A percentile compares a stretch with the other conserved stretches of the same genome.
Evolutionary conservation across 2,113 vertebrate species (phyloP).

Genomic region (Mesoclemmys tuberculata): DNA sequence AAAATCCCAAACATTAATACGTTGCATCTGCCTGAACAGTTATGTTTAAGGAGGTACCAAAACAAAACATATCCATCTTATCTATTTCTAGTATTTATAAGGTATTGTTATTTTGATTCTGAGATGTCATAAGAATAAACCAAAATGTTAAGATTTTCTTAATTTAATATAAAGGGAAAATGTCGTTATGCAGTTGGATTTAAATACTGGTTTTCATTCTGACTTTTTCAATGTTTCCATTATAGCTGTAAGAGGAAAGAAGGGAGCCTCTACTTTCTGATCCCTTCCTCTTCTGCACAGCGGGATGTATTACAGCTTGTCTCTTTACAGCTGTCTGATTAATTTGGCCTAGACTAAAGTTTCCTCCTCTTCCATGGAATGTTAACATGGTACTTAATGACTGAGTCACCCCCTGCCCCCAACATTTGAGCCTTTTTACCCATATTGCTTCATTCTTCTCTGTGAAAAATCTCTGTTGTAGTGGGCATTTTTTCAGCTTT

Average conservation of each 20-base stretch:
- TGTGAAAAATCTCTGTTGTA: background rate
- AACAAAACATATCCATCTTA: background rate
- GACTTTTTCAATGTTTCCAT: background rate
- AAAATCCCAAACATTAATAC: slow-evolving; percentile 10
- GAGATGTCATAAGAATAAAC: background rate
- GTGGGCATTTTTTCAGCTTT: background rate
- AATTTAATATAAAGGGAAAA: slow-evolving; percentile 11
- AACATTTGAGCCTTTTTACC: accelerated
- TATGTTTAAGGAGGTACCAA: background rate
- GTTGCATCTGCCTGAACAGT: slow-evolving; percentile 9
- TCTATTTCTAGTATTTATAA: background rate
- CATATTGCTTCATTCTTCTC: background rate
- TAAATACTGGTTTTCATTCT: background rate
- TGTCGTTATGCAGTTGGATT: background rate
- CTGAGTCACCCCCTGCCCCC: background rate
- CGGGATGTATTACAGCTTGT: background rate
- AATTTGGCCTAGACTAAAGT: background rate
- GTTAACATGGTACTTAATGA: background rate
- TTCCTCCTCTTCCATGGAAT: background rate
- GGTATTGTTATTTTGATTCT: accelerated
- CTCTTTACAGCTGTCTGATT: background rate
- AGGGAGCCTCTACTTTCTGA: background rate
- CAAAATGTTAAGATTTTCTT: background rate
- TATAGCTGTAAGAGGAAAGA: background rate
- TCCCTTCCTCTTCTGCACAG: background rate